Percentiles rank a stretch among this genome's conserved stretches.
Conservation (phyloP, 2,797 vertebrate genomes). For the Mycteria americana region DNA sequence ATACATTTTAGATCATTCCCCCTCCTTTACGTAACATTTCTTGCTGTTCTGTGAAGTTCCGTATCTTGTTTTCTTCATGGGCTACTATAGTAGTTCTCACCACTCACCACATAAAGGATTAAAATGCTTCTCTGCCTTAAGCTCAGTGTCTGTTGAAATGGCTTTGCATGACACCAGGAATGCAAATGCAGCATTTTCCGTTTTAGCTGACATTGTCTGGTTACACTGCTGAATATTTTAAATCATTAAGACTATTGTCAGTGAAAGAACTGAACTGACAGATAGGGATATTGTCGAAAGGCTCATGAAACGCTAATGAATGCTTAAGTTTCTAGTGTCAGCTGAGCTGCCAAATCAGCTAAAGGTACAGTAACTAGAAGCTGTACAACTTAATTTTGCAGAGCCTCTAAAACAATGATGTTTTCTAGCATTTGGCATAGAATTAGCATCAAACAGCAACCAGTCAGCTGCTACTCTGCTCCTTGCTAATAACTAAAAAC, state of each 20-base stretch:
- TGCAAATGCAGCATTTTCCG: slow-evolving; percentile 36
- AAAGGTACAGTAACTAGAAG: slow-evolving; percentile 1
- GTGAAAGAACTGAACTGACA: slow-evolving; percentile 51
- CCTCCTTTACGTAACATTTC: not conserved
- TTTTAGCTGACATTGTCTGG: slow-evolving; percentile 53
- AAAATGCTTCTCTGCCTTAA: slow-evolving; percentile 48
- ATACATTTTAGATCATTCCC: not conserved
- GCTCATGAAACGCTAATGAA: slow-evolving; percentile 65
- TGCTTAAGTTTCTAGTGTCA: slow-evolving; percentile 31
- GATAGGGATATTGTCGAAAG: slow-evolving; percentile 60
- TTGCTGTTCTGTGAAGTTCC: not conserved
- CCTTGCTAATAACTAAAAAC: not conserved
- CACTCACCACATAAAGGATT: slow-evolving; percentile 21
- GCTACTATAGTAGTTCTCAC: not conserved
- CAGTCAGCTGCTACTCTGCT: not conserved
- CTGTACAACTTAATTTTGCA: slow-evolving; percentile 22
- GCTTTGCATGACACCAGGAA: slow-evolving; percentile 29
- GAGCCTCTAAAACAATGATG: not conserved
- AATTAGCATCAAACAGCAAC: not conserved
- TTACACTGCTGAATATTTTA: slow-evolving; percentile 64
- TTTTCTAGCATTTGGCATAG: not conserved
- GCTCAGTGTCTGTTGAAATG: slow-evolving; percentile 46
- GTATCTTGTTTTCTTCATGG: slow-evolving; percentile 16
- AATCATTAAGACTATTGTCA: slow-evolving; percentile 63
- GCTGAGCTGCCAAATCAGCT: slow-evolving; percentile 25